Evolutionary conservation across 2,797 vertebrate species (phyloP).

Genomic region (Micrastur ruficollis): DNA sequence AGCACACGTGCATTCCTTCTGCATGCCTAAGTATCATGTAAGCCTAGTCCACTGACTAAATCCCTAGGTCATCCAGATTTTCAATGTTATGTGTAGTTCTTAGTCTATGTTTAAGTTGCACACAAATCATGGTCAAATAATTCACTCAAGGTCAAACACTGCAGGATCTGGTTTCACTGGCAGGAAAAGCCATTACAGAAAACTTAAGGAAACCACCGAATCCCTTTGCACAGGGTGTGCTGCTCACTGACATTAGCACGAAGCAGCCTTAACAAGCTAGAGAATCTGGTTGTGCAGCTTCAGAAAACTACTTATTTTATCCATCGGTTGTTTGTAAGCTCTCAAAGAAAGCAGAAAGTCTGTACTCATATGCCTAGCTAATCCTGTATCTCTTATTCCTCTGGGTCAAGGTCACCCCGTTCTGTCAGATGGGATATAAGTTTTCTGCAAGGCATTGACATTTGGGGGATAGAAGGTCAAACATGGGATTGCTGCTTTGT

Average conservation of each 20-base stretch:
- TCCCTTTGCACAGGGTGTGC: neutral
- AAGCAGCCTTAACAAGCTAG: neutral
- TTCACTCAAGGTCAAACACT: conserved; percentile 1
- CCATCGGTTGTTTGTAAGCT: neutral
- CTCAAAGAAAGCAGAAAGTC: neutral
- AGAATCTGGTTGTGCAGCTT: neutral
- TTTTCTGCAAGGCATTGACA: neutral
- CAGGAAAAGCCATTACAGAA: conserved; percentile 39
- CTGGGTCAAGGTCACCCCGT: neutral
- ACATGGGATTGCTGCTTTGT: neutral
- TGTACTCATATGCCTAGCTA: neutral
- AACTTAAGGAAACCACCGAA: neutral
- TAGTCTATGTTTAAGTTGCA: neutral
- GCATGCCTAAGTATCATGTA: neutral
- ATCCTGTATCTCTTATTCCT: neutral
- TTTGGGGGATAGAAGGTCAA: neutral
- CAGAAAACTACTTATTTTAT: neutral
- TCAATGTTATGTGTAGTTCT: neutral
- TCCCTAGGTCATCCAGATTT: neutral
- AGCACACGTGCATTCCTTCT: neutral
- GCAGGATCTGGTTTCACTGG: conserved; percentile 24
- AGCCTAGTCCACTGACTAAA: neutral
- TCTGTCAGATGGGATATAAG: neutral
- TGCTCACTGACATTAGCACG: neutral
- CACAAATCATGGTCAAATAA: conserved; percentile 42